Base-by-base conservation (phyloP, 2,797 vertebrate species). In the Hylomyscus alleni region DNA sequence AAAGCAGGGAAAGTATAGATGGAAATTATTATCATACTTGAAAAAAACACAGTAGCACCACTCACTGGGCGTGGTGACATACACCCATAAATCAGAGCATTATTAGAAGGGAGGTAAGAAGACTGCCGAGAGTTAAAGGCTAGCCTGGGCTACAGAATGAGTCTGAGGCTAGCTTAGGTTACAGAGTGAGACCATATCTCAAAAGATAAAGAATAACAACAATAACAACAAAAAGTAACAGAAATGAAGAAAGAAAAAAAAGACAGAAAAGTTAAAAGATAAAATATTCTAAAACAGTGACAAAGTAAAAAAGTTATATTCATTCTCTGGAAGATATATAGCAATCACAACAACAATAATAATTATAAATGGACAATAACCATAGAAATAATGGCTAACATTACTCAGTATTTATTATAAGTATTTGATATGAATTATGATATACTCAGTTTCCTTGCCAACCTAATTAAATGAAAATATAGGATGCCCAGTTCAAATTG, bases 381-480 rank as follows among this genome's bases (percentile, higher is more conserved):
- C 87, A 65, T 56, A 87, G n/a, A 52, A 82, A 93, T 67, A 81
- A 95, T 78, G 19, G n/a, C 17, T 94, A 60, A 40, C 47, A 86
- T 62, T 88, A 78, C n/a, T 90, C 50, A 93, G 34, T 24, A 92
- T 78, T 81, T 95, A 81, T 19, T 81, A 88, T 92, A 52, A 31
- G 37, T 75, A 88, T 77, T 90, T 94, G 22, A 69, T 20, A 50
- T 20, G 9, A 29, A 24, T 15, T 92, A 75, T 76, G 44, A 95
- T 80, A 90, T 17, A 93, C n/a, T 10, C 29, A 14, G 54, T 29
- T 24, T 12, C 20, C n/a, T 92, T 87, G 10, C 56, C 44, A 97
- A 54, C 78, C 56, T 94, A 89, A 96, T 37, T 56, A 93, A 88
- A 90, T 78, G 87, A 95, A 95, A 88, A 82, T 78, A 50, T 10